Evolutionary conservation across 30 jellyfish, hydroid and myxozoan genomes (phyloP), one percentile per base, ranked within the genome.

Genomic region (Calvadosia cruxmelitensis): DNA sequence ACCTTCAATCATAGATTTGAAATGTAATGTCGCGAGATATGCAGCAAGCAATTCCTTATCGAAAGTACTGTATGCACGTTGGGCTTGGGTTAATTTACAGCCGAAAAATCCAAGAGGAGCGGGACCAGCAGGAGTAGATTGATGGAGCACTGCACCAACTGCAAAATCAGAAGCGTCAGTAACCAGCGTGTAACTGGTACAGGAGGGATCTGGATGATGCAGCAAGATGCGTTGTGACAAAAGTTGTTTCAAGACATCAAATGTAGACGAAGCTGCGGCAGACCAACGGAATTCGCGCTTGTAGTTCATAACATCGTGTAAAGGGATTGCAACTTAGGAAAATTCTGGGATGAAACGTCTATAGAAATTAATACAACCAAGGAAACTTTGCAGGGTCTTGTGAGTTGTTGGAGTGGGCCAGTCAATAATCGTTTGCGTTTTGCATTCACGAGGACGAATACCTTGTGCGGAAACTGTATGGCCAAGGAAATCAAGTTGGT

Each of bases 91-190:
- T 2, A 73, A 34, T 29, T 34, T 29, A 33, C 62, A 64, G 29
- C 75, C 52, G 53, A 75, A 75, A 49, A 75, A 74, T 12, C 67
- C 24, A 31, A 66, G 62, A 34, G 83, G 83, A n/a, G n/a, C n/a
- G n/a, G n/a, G n/a, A n/a, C n/a, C n/a, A n/a, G n/a, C n/a, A n/a
- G n/a, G n/a, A n/a, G n/a, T n/a, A n/a, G n/a, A n/a, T n/a, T n/a
- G n/a, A n/a, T n/a, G n/a, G n/a, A n/a, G n/a, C n/a, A n/a, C n/a
- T n/a, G 78, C 34, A 1, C 27, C 62, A 72, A 30, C 64, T 73
- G 15, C 62, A 61, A n/a, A 36, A 71, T 74, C 63, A 24, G 85
- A 74, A 74, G 85, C 80, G 34, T 74, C 85, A 29, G 63, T 66
- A 71, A 66, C 64, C 20, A 63, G 71, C 28, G 67, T 49, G 34